Conservation (phyloP, 2,797 vertebrate species). For the Lagorchestes hirsutus region DNA sequence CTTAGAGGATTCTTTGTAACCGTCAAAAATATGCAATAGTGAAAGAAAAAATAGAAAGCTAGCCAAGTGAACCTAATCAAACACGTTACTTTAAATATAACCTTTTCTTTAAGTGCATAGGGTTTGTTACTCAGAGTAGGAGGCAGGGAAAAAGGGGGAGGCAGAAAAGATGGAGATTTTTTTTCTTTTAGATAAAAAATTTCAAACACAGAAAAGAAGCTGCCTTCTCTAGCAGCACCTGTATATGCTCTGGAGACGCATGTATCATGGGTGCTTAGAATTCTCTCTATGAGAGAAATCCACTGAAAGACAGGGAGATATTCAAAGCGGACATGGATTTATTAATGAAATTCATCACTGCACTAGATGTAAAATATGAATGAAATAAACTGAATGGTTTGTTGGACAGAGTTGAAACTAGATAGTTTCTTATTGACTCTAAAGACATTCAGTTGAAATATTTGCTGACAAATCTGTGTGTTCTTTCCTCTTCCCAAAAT, state of each 20-base stretch:
- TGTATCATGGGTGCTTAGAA: not conserved
- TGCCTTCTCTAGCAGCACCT: not conserved
- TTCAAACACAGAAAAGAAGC: constrained; percentile 45
- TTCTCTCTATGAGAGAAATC: constrained; percentile 13
- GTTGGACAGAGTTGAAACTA: not conserved
- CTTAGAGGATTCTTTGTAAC: constrained; percentile 55
- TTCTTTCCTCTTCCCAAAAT: constrained; percentile 10
- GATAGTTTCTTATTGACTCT: constrained; percentile 5
- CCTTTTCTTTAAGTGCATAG: constrained; percentile 57
- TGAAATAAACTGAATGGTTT: not conserved
- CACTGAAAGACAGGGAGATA: not conserved
- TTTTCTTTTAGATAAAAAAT: constrained; percentile 47
- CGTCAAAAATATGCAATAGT: constrained; percentile 61
- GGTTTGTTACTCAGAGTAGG: constrained; percentile 54
- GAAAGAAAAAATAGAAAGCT: constrained; percentile 44
- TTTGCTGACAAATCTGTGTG: not conserved
- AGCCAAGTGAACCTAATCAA: constrained; percentile 59
- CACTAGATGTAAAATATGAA: constrained; percentile 40
- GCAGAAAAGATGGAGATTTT: constrained; percentile 15
- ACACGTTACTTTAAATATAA: constrained; percentile 54
- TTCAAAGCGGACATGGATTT: not conserved
- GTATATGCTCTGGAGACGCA: constrained; percentile 45
- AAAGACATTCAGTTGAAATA: constrained; percentile 30
- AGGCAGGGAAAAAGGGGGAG: not conserved
- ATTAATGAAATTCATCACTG: constrained; percentile 41